A percentile compares a stretch with the other conserved stretches of the same genome.
Evolutionary conservation across 2,888 invertebrate genomes (phyloP).

Genomic region (Erebia aethiops): DNA sequence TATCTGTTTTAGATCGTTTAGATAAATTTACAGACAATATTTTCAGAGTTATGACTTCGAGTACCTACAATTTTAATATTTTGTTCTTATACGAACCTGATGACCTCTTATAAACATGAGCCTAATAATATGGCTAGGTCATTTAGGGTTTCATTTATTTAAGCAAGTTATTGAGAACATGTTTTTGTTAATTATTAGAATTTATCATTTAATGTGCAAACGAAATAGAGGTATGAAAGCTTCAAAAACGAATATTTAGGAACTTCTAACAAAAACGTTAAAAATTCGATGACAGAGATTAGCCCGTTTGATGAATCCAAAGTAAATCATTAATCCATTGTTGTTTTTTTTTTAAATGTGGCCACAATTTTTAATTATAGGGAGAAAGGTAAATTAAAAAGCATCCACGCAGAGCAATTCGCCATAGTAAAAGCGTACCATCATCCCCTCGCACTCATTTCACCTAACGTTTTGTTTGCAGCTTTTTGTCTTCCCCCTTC

Average conservation of each 20-base stretch:
- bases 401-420: slow-evolving; percentile 67
- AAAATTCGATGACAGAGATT: slow-evolving; percentile 8
- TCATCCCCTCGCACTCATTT: slow-evolving; percentile 56
- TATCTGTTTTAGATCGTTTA: no score
- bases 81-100: no score
- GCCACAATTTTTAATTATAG: slow-evolving; percentile 75
- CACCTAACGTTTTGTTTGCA: slow-evolving; percentile 46
- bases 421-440: slow-evolving; percentile 56
- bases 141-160: no score
- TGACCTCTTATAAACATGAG: no score
- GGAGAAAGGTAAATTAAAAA: slow-evolving; percentile 78
- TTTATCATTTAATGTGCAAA: no score
- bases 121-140: no score
- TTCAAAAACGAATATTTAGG: not conserved
- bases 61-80: no score
- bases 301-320: slow-evolving; percentile 13
- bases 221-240: not conserved
- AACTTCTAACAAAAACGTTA: not conserved
- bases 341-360: slow-evolving; percentile 59
- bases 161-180: no score
- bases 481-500: slow-evolving; percentile 28
- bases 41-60: no score
- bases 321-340: slow-evolving; percentile 56
- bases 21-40: no score
- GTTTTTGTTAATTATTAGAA: no score